These are phyloP conservation scores for Drosophila antonietae DNA, from an alignment of 2,888 invertebrate species.

Conservation along the genomic window DNA sequence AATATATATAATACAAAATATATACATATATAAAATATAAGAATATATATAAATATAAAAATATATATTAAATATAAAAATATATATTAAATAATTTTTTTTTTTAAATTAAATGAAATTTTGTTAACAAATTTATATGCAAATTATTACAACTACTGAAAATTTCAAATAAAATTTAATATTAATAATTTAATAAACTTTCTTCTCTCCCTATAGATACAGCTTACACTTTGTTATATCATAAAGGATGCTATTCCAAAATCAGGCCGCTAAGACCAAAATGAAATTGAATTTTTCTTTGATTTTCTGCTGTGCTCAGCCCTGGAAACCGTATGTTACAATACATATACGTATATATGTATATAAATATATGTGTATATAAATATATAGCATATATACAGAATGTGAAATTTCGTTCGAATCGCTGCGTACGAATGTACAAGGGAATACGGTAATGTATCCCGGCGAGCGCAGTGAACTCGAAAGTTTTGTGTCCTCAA, in stretches of 20 bases:
- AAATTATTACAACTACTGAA: background rate
- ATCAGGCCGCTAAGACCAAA: constrained; percentile 1
- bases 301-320: constrained; percentile 6
- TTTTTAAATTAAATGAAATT: background rate
- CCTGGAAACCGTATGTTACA: constrained; percentile 5
- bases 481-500: constrained; percentile 8
- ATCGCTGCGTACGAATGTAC: background rate
- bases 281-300: constrained; percentile 3
- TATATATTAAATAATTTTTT: background rate
- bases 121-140: background rate
- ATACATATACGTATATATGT: background rate
- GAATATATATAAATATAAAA: too few relatives aligned
- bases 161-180: background rate
- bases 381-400: background rate
- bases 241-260: background rate
- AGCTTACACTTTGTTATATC: background rate
- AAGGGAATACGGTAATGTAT: constrained; percentile 1
- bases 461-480: constrained; percentile 6
- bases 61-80: background rate
- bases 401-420: background rate
- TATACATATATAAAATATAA: too few relatives aligned
- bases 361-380: background rate
- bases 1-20: too few relatives aligned
- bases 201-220: too few relatives aligned
- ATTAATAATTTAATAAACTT: background rate